Percentiles rank a stretch among this genome's conserved stretches.
phyloP scores from a whole-genome alignment of 1,140 invertebrate species.

The Ostrea denselamellosa region DNA sequence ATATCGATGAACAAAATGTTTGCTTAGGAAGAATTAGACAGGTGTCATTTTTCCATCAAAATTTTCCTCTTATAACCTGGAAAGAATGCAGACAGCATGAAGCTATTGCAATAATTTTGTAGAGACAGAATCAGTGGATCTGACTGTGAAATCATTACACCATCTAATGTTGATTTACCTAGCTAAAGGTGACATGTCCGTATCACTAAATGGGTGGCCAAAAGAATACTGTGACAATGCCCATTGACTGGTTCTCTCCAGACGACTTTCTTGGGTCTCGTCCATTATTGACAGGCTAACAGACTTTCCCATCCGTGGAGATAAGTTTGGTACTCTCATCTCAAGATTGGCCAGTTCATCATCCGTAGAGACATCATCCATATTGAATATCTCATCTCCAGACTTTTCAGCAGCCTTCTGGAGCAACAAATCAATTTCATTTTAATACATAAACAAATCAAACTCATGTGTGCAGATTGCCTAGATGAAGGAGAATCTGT shows the following conservation, averaged over 20 bases:
- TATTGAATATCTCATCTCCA: slow-evolving; percentile 76
- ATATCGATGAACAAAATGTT: no score
- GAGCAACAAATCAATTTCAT: not conserved
- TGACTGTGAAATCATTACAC: no score
- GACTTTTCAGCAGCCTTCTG: slow-evolving; percentile 24
- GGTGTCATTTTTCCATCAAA: no score
- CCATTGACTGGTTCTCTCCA: slow-evolving; percentile 69
- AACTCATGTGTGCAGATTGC: no score
- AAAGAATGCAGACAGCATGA: no score
- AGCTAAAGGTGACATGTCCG: slow-evolving; percentile 86
- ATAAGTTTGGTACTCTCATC: slow-evolving; percentile 70
- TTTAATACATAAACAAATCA: not conserved
- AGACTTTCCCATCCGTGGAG: slow-evolving; percentile 55
- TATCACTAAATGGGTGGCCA: slow-evolving; percentile 94
- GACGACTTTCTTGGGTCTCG: slow-evolving; percentile 59
- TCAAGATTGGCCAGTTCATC: slow-evolving; percentile 61
- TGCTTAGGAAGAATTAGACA: no score
- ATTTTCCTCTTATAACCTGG: no score
- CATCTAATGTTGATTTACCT: slow-evolving; percentile 79
- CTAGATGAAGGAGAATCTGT: no score
- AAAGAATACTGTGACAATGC: slow-evolving; percentile 61
- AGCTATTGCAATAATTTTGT: no score
- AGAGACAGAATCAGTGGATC: no score
- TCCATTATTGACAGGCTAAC: slow-evolving; percentile 64
- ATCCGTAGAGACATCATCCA: slow-evolving; percentile 82